phyloP scores from a whole-genome alignment of 2,113 vertebrate genomes.

The Fukomys damarensis region DNA sequence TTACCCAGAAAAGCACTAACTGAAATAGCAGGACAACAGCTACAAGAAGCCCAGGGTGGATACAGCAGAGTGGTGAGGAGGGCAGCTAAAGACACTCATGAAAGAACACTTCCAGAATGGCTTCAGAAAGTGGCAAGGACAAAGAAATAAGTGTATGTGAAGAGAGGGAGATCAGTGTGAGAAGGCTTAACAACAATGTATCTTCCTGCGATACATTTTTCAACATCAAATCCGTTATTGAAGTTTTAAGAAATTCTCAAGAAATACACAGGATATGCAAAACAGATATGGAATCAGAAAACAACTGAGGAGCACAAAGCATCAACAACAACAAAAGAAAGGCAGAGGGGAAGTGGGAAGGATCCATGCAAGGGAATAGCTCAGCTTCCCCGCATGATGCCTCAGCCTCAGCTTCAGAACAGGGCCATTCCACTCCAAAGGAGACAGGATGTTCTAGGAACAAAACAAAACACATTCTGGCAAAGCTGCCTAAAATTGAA shows the following conservation, averaged over 20 bases:
- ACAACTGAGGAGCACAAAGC: not conserved
- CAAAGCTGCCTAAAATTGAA: not conserved
- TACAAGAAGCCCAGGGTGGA: not conserved
- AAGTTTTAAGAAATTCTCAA: slow-evolving; percentile 3
- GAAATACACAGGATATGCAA: not conserved
- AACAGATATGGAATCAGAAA: not conserved
- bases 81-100: not conserved
- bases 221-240: not conserved
- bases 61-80: not conserved
- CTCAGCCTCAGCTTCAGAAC: not conserved
- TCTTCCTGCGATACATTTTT: not conserved
- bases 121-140: not conserved
- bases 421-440: not conserved
- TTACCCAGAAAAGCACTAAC: not conserved
- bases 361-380: not conserved
- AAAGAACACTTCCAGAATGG: not conserved
- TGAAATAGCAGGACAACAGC: not conserved
- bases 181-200: not conserved
- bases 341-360: not conserved
- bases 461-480: not conserved
- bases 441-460: not conserved
- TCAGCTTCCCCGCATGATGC: rapidly evolving
- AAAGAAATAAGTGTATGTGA: not conserved
- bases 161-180: not conserved
- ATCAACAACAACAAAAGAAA: not conserved